Base-by-base conservation (phyloP, 2,888 invertebrate genomes). In the Diloba caeruleocephala region DNA sequence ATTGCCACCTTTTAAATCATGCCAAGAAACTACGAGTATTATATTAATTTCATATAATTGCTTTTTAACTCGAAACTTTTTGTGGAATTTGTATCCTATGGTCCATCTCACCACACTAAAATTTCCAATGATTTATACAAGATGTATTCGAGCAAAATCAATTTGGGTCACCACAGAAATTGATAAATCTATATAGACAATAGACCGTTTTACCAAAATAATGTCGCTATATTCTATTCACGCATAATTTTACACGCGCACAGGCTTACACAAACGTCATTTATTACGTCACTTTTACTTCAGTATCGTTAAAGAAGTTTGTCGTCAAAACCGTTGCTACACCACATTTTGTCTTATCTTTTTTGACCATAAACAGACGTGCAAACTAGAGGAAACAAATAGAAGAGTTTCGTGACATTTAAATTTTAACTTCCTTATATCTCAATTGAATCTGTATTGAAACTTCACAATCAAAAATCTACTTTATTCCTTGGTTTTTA, bases 341-440 rank as follows among this genome's bases (percentile, higher is more conserved):
- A 42, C 42, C 14, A 49, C 7, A 36, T 32, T 23, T 21, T 3
- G 21, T 41, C 2, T n/a, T 43, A 46, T 46, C 32, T 42, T 21
- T 37, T 38, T 15, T 14, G 9, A n/a, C 25, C 9, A 48, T 38
- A 28, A 49, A 49, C 8, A 53, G 12, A 34, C 21, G 19, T 31
- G 34, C 12, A 43, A 29, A 56, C 13, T 42, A 28, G 56, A 32
- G 56, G 31, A 50, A 70, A 62, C 42, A 69, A 62, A 65, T 44
- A 63, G 10, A 46, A 29, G 37, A 49, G 34, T 38, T 29, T 44
- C 46, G 17, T 61, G 55, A 62, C 71, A 66, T 54, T 48, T 63
- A 52, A 60, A 56, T 62, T 52, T 69, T 23, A 39, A 66, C 51
- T 69, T 66, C 67, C 67, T 62, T 44, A 66, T 55, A 69, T 54